Percentiles rank a stretch among this genome's conserved stretches.
Evolutionary conservation across 2,888 invertebrate species (phyloP).

Genomic region (Timandra comae): DNA sequence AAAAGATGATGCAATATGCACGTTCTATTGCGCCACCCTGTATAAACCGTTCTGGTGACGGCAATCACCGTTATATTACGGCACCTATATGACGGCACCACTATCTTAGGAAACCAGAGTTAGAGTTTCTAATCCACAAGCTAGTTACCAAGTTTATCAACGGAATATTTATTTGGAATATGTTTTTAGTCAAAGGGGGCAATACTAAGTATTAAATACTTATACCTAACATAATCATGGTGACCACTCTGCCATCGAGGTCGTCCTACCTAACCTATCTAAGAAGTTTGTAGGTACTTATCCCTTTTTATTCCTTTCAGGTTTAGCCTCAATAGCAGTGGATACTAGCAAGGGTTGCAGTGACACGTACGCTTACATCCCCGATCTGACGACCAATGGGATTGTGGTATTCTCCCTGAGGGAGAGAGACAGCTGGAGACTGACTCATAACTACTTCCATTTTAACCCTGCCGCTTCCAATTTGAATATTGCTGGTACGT

Average conservation of each 20-base stretch:
- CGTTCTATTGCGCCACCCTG: too few relatives aligned
- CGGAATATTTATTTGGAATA: not conserved
- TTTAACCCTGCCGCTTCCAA: conserved; percentile 83
- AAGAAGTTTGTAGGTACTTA: not conserved
- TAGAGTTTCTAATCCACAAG: too few relatives aligned
- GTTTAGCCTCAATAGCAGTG: conserved; percentile 81
- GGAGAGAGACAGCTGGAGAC: conserved; percentile 81
- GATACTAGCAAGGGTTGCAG: conserved; percentile 79
- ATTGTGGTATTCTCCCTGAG: conserved; percentile 78
- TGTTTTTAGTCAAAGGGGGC: too few relatives aligned
- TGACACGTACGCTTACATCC: conserved; percentile 83
- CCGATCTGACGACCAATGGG: conserved; percentile 80
- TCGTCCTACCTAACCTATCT: too few relatives aligned
- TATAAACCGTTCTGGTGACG: too few relatives aligned
- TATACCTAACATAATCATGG: too few relatives aligned
- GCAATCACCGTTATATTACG: too few relatives aligned
- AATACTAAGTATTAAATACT: too few relatives aligned
- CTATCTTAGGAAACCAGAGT: not conserved
- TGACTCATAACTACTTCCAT: conserved; percentile 84
- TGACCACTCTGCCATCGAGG: too few relatives aligned
- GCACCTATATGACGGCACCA: not conserved
- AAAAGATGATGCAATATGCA: too few relatives aligned
- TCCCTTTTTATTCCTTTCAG: conserved; percentile 32
- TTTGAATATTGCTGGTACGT: conserved; percentile 77
- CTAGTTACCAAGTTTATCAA: too few relatives aligned